phyloP scores from a whole-genome alignment of 2,888 invertebrate species.

The Hylaea fasciaria region DNA sequence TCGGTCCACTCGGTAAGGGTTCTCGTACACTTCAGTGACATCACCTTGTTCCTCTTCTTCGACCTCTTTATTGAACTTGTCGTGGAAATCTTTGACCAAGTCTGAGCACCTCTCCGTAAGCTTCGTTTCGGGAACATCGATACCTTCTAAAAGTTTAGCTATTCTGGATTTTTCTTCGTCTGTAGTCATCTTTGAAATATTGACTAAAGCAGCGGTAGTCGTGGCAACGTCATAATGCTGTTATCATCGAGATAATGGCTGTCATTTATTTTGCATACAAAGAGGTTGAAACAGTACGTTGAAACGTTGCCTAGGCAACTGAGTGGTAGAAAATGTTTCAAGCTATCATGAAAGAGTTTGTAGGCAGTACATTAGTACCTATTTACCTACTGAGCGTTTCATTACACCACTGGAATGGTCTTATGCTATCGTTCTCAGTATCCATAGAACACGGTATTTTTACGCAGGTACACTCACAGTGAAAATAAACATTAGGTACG shows the following conservation, averaged over 20 bases:
- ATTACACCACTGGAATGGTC: no score
- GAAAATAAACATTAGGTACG: no score
- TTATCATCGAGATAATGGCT: no score
- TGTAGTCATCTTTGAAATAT: slow-evolving; percentile 60
- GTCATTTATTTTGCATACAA: neutral
- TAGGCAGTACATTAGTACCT: no score
- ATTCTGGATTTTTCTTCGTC: slow-evolving; percentile 75
- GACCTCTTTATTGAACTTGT: slow-evolving; percentile 58
- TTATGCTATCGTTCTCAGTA: no score
- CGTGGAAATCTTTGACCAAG: slow-evolving; percentile 64
- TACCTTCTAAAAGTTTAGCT: slow-evolving; percentile 66
- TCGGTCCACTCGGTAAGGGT: slow-evolving; percentile 69
- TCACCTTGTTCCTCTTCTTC: slow-evolving; percentile 51
- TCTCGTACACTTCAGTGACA: slow-evolving; percentile 49
- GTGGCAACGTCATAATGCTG: slow-evolving; percentile 4
- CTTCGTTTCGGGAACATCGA: slow-evolving; percentile 71
- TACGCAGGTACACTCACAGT: no score
- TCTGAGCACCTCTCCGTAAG: slow-evolving; percentile 66
- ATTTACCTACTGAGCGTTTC: no score
- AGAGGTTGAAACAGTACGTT: no score
- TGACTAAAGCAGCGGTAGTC: neutral
- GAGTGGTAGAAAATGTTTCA: no score
- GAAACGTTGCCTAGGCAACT: no score
- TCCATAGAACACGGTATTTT: no score
- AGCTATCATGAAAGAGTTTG: no score